Conservation (phyloP, 2,113 vertebrate species). For the Pithys albifrons region DNA sequence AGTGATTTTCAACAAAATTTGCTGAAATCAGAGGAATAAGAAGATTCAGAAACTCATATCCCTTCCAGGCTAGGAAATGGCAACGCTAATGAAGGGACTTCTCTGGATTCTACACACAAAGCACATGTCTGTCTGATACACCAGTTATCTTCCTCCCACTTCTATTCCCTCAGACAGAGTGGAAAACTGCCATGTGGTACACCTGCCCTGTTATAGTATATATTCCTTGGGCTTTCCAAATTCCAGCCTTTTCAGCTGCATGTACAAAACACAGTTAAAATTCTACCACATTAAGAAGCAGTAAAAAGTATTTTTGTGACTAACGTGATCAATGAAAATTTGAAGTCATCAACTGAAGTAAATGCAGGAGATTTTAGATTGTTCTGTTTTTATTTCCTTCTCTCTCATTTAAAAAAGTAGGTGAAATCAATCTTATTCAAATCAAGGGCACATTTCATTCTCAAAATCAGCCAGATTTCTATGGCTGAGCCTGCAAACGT, state of each 20-base stretch:
- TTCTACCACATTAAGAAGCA: not conserved
- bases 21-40: not conserved
- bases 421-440: not conserved
- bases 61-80: not conserved
- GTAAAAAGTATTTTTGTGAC: not conserved
- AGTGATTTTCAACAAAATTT: not conserved
- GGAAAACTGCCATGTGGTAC: not conserved
- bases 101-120: not conserved
- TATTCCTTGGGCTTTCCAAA: not conserved
- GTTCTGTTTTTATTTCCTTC: not conserved
- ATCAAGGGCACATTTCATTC: not conserved
- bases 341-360: not conserved
- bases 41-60: not conserved
- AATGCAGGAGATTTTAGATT: not conserved
- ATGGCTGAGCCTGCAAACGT: not conserved
- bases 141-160: not conserved
- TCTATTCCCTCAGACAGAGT: not conserved
- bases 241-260: not conserved
- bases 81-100: not conserved
- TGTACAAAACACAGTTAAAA: not conserved
- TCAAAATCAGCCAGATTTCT: not conserved
- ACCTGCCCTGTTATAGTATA: rapidly evolving
- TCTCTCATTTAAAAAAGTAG: not conserved
- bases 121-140: not conserved
- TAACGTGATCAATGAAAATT: not conserved